These are phyloP conservation scores for Promerops cafer DNA, from an alignment of 2,113 vertebrate species.

Conservation along the genomic window DNA sequence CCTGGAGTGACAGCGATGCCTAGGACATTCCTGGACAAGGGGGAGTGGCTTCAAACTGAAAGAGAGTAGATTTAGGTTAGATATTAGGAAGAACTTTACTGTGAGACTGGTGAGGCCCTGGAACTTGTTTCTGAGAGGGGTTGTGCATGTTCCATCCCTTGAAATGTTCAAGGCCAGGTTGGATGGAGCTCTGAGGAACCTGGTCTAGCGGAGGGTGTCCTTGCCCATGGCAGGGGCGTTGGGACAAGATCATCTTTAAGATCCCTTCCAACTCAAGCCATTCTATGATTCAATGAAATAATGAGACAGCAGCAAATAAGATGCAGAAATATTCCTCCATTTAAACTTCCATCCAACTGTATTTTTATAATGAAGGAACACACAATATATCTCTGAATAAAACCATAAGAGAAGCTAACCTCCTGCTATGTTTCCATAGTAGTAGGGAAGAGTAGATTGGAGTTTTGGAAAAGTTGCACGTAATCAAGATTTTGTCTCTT, in stretches of 20 bases:
- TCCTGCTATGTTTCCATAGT: neutral
- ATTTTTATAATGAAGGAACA: neutral
- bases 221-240: fast-evolving
- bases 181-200: neutral
- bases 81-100: neutral
- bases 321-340: neutral
- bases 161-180: neutral
- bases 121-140: neutral
- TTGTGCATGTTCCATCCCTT: fast-evolving
- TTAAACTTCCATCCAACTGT: neutral
- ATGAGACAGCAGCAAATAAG: neutral
- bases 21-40: neutral
- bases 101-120: neutral
- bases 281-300: neutral
- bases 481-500: neutral
- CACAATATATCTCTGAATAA: neutral
- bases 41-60: neutral
- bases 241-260: fast-evolving
- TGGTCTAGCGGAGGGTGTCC: neutral
- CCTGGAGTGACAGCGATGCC: neutral
- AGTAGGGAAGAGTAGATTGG: neutral
- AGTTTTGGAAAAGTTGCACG: neutral
- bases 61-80: neutral
- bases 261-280: neutral
- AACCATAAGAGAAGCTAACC: neutral